These are phyloP conservation scores for Agrotis clavis DNA, from an alignment of 2,888 invertebrate genomes.

Conservation along the genomic window DNA sequence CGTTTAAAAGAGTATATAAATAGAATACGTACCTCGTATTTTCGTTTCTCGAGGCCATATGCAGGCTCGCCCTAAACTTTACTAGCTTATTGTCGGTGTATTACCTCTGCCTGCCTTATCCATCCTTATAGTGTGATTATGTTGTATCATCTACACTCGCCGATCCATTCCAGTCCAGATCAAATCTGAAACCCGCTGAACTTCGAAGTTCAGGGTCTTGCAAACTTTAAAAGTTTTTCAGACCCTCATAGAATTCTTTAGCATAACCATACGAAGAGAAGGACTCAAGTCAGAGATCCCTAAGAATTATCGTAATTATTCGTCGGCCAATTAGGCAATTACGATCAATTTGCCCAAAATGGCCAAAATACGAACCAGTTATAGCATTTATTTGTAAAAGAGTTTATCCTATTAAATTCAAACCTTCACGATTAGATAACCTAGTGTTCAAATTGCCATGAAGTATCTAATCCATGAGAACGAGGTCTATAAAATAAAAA, in stretches of 20 bases:
- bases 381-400: slow-evolving; percentile 18
- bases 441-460: slow-evolving; percentile 55
- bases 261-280: background rate
- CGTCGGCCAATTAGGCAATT: slow-evolving; percentile 25
- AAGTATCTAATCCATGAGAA: slow-evolving; percentile 49
- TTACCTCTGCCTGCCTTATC: no score
- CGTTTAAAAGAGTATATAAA: no score
- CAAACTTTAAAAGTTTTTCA: no score
- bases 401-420: slow-evolving; percentile 29
- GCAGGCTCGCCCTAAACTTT: no score
- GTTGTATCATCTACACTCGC: no score
- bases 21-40: no score
- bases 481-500: slow-evolving; percentile 30
- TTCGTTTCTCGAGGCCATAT: no score
- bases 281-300: background rate
- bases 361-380: slow-evolving; percentile 10
- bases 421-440: slow-evolving; percentile 47
- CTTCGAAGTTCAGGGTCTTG: no score
- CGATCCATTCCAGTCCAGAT: no score
- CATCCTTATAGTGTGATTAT: no score
- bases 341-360: slow-evolving; percentile 36
- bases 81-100: no score
- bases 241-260: background rate
- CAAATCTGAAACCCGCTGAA: no score
- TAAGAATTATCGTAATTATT: slow-evolving; percentile 19